Percentiles rank a stretch among this genome's conserved stretches.
Conservation (phyloP, 2,888 invertebrate species). For the Gymnosoma rotundatum region DNA sequence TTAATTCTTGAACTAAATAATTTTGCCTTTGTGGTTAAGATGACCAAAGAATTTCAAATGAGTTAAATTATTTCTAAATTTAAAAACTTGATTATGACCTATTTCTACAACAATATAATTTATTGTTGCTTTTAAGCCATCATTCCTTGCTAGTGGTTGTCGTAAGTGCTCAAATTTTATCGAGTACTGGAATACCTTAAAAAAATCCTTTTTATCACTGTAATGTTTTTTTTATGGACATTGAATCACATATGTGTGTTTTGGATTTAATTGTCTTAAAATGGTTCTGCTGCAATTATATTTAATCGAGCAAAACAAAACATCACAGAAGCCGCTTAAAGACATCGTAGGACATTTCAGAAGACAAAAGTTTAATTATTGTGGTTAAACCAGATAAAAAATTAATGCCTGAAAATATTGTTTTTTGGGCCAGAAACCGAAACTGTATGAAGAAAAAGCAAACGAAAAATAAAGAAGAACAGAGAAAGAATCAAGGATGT, state of each 20-base stretch:
- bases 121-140: too few relatives aligned
- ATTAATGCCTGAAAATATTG: conserved; percentile 67
- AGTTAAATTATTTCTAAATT: too few relatives aligned
- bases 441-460: conserved; percentile 5
- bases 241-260: not conserved
- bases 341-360: conserved; percentile 58
- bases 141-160: too few relatives aligned
- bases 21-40: too few relatives aligned
- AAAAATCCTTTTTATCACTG: not conserved
- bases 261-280: not conserved
- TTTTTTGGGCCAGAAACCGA: conserved; percentile 18
- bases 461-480: conserved; percentile 7
- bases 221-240: not conserved
- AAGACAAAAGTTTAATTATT: conserved; percentile 68
- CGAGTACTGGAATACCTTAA: too few relatives aligned
- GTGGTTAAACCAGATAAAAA: conserved; percentile 71
- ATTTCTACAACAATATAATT: too few relatives aligned
- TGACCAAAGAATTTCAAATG: too few relatives aligned
- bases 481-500: too few relatives aligned
- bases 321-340: conserved; percentile 66
- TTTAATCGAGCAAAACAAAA: conserved; percentile 19
- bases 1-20: too few relatives aligned
- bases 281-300: not conserved
- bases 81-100: too few relatives aligned
- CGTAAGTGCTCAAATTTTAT: too few relatives aligned